Evolutionary conservation across 1,140 invertebrate genomes (phyloP), one percentile per base, ranked within the genome.

Genomic region (Drosophila funebris): DNA sequence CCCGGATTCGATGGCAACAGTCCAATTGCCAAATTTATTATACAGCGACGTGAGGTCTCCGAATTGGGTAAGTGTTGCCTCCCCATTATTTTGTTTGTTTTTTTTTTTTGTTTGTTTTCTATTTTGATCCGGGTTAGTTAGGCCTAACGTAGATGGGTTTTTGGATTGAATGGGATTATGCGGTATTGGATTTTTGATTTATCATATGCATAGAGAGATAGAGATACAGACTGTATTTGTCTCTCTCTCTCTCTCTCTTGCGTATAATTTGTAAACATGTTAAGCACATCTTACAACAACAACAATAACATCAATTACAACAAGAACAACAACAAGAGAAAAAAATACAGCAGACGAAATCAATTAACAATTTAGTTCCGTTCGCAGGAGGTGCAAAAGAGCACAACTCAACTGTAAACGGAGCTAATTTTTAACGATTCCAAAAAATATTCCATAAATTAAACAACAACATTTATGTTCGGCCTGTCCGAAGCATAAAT

Each of bases 1-100:
- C 96, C 97, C 0, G 97, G 97, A 8, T 99, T 99, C 92, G 97
- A 99, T 93, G 99, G 99, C 37, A 99, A 99, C 90, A 98, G 97
- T 90, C 97, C 97, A 1, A 97, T 99, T 46, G 94, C 96, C 61
- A 97, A 98, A 90, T 99, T 96, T 92, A 97, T 98, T 69, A 94
- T 99, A 20, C 97, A 99, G 91, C 96, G 96, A 91, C 94, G 97
- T 73, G 96, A 97, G 83, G 96, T 98, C 22, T 96, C 96, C 9
- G 96, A 97, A 92, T 93, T 96, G 63, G 96, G 96, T 96, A 93
- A 93, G 93, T 90, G 37, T 57, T 20, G 18, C 39, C 37, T 7
- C 7, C 27, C 9, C 3, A 2, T 37, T 16, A 11, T 9, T 3
- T 22, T 11, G 8, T 13, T 29, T 16, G 6, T 9, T 7, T 46